These are phyloP conservation scores for Oppia nitens DNA, from an alignment of 1,140 invertebrate species.

Conservation along the genomic window DNA sequence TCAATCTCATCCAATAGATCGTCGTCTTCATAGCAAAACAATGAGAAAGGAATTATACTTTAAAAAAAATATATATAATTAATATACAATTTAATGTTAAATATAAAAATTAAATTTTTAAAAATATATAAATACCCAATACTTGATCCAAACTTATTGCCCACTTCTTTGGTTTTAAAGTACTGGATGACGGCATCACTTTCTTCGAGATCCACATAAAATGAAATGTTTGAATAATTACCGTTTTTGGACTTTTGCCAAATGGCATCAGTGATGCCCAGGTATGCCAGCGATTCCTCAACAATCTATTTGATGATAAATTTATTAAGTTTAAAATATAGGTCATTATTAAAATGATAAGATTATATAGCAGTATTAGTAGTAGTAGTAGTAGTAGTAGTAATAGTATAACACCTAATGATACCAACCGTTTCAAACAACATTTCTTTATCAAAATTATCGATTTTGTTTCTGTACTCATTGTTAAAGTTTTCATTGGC, in stretches of 20 bases:
- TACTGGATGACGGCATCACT: slow-evolving; percentile 16
- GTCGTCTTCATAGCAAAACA: slow-evolving; percentile 16
- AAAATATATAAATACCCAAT: slow-evolving; percentile 5
- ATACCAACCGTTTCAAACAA: too few species aligned
- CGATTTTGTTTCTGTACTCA: too few species aligned
- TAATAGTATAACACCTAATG: too few species aligned
- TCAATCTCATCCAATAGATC: neutral
- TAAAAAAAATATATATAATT: neutral
- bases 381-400: too few species aligned
- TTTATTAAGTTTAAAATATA: too few species aligned
- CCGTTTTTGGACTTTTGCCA: slow-evolving; percentile 12
- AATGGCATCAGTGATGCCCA: slow-evolving; percentile 8
- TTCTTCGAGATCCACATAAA: slow-evolving; percentile 13
- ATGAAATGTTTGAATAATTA: slow-evolving; percentile 7
- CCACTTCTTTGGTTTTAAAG: slow-evolving; percentile 8
- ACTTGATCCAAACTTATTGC: neutral
- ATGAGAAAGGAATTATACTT: slow-evolving; percentile 11
- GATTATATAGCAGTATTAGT: too few species aligned
- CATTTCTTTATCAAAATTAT: too few species aligned
- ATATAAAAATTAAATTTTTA: neutral
- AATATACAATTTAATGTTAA: neutral
- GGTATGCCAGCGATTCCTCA: slow-evolving; percentile 10
- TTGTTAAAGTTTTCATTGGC: too few species aligned
- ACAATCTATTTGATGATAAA: slow-evolving; percentile 8
- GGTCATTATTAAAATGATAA: too few species aligned